A percentile compares a stretch with the other conserved stretches of the same genome.
phyloP scores from a whole-genome alignment of 2,888 invertebrate species.

The Choristoneura rosaceana region DNA sequence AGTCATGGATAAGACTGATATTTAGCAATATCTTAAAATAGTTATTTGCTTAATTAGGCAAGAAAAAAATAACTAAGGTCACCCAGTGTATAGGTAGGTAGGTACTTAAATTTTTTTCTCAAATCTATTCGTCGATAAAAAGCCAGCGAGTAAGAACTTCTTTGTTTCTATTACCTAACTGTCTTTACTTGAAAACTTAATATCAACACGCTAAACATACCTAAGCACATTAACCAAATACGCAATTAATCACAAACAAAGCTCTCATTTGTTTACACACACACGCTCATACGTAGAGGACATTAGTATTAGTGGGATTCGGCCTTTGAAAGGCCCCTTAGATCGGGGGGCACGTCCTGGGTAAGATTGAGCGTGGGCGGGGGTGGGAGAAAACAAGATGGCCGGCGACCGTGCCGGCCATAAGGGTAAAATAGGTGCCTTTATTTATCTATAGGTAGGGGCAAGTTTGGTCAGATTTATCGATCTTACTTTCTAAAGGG shows the following conservation, averaged over 20 bases:
- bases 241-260: conserved; percentile 41
- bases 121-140: background rate
- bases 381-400: conserved; percentile 79
- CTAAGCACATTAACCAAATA: conserved; percentile 27
- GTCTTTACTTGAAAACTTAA: background rate
- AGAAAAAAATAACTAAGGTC: too few species aligned
- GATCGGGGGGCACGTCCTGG: conserved; percentile 82
- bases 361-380: conserved; percentile 81
- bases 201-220: conserved; percentile 8
- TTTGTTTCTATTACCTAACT: background rate
- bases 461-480: conserved; percentile 79
- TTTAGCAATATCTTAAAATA: too few species aligned
- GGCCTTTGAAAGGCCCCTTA: conserved; percentile 83
- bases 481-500: conserved; percentile 46
- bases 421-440: conserved; percentile 82
- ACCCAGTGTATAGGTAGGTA: too few species aligned
- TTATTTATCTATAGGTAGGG: conserved; percentile 75
- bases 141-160: background rate
- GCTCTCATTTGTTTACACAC: conserved; percentile 40
- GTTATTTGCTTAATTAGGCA: too few species aligned
- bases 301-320: conserved; percentile 85
- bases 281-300: conserved; percentile 66
- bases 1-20: too few species aligned
- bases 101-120: too few species aligned
- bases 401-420: conserved; percentile 82